phyloP scores from a whole-genome alignment of 2,888 invertebrate species.

The Aphodius granarius region DNA sequence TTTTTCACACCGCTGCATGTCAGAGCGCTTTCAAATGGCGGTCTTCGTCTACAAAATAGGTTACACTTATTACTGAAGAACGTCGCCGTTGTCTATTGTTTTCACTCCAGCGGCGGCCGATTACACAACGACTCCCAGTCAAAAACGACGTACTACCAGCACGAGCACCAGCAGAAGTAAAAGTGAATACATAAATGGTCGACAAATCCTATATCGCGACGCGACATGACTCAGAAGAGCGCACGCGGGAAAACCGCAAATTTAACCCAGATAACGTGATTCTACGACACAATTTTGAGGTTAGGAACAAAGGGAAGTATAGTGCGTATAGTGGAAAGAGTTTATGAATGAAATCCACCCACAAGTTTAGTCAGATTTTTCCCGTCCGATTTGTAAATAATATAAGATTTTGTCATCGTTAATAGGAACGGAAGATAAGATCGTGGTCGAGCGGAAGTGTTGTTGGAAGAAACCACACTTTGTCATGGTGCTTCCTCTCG shows the following conservation, averaged over 20 bases:
- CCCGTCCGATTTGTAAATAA: background rate
- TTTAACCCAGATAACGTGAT: background rate
- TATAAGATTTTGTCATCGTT: background rate
- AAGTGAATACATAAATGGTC: background rate
- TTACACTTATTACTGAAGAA: background rate
- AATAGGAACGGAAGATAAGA: background rate
- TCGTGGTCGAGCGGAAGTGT: background rate
- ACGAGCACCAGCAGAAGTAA: background rate
- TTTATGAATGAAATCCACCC: background rate
- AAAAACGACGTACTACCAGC: background rate
- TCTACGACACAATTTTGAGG: background rate
- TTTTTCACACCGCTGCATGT: background rate
- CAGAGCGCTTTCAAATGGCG: background rate
- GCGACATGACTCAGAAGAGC: background rate
- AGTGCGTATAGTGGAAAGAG: background rate
- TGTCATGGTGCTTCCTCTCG: background rate
- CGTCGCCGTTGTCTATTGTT: background rate
- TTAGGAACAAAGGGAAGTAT: background rate
- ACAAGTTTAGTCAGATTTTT: background rate
- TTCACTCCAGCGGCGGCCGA: background rate
- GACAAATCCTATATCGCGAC: background rate
- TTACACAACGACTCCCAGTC: background rate
- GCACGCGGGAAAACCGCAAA: background rate
- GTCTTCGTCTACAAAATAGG: background rate
- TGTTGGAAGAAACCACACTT: background rate